Evolutionary conservation across 2,797 vertebrate species (phyloP), one percentile per base, ranked within the genome.

Genomic region (Crocodylus rhombifer): DNA sequence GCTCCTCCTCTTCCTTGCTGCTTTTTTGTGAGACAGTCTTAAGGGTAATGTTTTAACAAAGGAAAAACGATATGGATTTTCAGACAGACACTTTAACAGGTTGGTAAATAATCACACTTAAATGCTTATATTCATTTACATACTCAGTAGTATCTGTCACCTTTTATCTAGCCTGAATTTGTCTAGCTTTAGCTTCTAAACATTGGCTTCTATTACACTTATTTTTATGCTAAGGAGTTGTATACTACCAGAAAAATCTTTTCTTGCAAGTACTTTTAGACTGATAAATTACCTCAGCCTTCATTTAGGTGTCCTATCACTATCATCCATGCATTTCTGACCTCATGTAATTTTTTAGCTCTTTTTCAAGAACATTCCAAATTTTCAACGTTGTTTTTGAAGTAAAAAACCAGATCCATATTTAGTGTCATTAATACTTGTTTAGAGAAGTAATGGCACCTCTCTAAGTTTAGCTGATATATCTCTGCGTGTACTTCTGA

Each of bases 391-490:
- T 23, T 23, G 20, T 42, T 42, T 71, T 71, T 42, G 11, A 91
- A 84, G 67, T 26, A 56, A 21, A 17, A 82, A 25, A 63, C 10
- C 5, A 15, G 25, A 69, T 3, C 42, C 42, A 51, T 9, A 51
- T 51, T 51, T 51, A 51, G 42, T 51, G 42, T 51, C 42, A 51
- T 51, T 51, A 65, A 65, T 16, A 65, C 28, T 8, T 8, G 30
- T 65, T 7, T n/a, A 65, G 15, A 65, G 57, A 62, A 85, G 73
- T 17, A 73, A 15, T 69, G 26, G 3, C 21, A 89, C 64, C 14
- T 9, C 16, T 64, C 83, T 86, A 89, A 88, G 86, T 94, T 91
- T 8, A 82, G 57, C n/a, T 67, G 67, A 88, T 7, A 10, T 69
- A 33, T 87, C 96, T 80, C 71, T 91, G 17, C 25, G 23, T 36